Conservation (phyloP, 1,140 invertebrate species). For the Sitobion miscanthi region DNA sequence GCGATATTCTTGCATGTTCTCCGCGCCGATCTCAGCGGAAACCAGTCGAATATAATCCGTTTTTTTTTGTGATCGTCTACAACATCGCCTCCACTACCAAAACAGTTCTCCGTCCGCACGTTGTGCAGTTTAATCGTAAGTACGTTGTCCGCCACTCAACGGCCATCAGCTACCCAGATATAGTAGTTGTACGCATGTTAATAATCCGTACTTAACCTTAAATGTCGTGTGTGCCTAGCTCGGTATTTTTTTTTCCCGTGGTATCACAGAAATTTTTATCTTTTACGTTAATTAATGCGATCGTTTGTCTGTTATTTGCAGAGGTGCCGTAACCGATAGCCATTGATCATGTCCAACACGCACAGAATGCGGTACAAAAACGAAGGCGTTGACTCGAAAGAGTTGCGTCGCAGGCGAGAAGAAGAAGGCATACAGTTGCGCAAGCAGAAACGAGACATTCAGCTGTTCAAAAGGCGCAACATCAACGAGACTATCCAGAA, state of each 20-base stretch:
- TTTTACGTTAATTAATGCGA: background rate
- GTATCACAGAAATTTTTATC: background rate
- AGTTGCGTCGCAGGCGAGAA: slow-evolving; percentile 87
- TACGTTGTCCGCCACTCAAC: background rate
- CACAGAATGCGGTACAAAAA: slow-evolving; percentile 97
- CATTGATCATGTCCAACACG: slow-evolving; percentile 59
- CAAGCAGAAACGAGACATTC: slow-evolving; percentile 94
- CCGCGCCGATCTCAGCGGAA: background rate
- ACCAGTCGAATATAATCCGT: background rate
- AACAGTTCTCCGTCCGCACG: no score
- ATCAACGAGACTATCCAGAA: slow-evolving; percentile 70
- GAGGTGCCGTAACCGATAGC: background rate
- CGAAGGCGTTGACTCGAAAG: slow-evolving; percentile 87
- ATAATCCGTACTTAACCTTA: slow-evolving; percentile 38
- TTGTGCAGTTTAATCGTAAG: background rate
- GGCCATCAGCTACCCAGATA: background rate
- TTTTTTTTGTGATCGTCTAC: background rate
- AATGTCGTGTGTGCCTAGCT: background rate
- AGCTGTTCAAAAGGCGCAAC: slow-evolving; percentile 90
- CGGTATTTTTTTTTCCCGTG: background rate
- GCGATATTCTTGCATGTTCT: slow-evolving; percentile 10
- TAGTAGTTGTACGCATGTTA: background rate
- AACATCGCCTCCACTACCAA: background rate
- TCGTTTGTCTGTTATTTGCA: background rate
- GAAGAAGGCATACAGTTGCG: slow-evolving; percentile 95